A percentile compares a stretch with the other conserved stretches of the same genome.
Evolutionary conservation across 2,888 invertebrate species (phyloP).

Genomic region (Keiferia lycopersicella): DNA sequence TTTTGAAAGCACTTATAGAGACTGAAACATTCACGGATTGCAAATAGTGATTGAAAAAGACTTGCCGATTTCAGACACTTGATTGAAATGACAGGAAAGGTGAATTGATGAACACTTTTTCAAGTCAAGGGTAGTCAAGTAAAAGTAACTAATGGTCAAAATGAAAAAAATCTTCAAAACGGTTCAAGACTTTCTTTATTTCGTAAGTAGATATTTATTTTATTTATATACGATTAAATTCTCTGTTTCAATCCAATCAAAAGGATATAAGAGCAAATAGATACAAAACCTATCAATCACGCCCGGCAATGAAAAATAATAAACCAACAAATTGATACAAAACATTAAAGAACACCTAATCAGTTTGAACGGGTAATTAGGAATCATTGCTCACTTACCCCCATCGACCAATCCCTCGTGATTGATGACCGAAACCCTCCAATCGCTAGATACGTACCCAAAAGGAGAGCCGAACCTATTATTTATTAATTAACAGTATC

Average conservation of each 20-base stretch:
- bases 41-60: not conserved
- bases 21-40: not conserved
- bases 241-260: too few species aligned
- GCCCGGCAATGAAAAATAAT: not conserved
- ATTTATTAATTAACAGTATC: constrained; percentile 50
- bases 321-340: constrained; percentile 16
- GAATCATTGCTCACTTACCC: constrained; percentile 33
- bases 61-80: not conserved
- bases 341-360: constrained; percentile 29
- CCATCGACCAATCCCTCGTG: constrained; percentile 33
- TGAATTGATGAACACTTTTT: too few species aligned
- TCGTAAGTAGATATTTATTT: too few species aligned
- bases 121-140: too few species aligned
- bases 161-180: too few species aligned
- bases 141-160: too few species aligned
- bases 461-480: constrained; percentile 35
- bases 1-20: not conserved
- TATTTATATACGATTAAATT: too few species aligned
- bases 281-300: too few species aligned
- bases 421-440: constrained; percentile 37
- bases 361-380: constrained; percentile 32
- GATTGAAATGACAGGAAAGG: too few species aligned
- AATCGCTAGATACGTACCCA: constrained; percentile 36
- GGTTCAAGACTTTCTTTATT: too few species aligned
- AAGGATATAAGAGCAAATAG: too few species aligned